phyloP scores from a whole-genome alignment of 2,888 invertebrate species.

The Ferdinandea cuprea region DNA sequence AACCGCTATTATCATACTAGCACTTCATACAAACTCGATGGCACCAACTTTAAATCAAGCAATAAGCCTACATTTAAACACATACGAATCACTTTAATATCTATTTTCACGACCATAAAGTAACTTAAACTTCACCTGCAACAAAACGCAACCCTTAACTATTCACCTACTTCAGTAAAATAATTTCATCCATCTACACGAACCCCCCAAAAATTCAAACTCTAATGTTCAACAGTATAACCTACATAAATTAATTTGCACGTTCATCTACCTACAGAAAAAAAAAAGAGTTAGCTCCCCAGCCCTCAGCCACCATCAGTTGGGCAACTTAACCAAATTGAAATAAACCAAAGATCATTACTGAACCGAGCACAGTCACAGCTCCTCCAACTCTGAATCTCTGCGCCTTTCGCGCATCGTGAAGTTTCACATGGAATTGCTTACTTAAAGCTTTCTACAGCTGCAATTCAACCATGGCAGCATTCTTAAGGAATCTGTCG shows the following conservation, averaged over 20 bases:
- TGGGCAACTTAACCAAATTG: conserved; percentile 12
- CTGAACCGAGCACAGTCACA: neutral
- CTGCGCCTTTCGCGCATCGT: conserved; percentile 32
- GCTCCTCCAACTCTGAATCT: neutral
- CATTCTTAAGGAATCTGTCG: conserved; percentile 57
- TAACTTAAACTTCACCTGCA: too few relatives aligned
- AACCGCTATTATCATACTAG: too few relatives aligned
- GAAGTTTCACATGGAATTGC: conserved; percentile 32
- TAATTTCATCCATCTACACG: too few relatives aligned
- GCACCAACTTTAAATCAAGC: too few relatives aligned
- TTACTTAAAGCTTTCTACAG: conserved; percentile 64
- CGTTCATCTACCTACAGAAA: neutral
- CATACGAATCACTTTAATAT: too few relatives aligned
- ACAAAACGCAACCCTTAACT: too few relatives aligned
- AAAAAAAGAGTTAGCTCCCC: neutral
- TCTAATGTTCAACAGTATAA: conserved; percentile 11
- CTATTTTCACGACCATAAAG: too few relatives aligned
- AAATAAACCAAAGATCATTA: neutral
- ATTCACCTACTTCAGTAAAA: too few relatives aligned
- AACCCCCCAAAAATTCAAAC: too few relatives aligned
- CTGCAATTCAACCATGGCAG: conserved; percentile 45
- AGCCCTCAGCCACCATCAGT: neutral
- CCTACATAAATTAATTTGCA: conserved; percentile 7
- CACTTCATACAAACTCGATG: too few relatives aligned
- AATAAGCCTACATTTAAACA: too few relatives aligned